These are phyloP conservation scores for Metopolophium dirhodum DNA, from an alignment of 1,140 invertebrate species.

Conservation along the genomic window DNA sequence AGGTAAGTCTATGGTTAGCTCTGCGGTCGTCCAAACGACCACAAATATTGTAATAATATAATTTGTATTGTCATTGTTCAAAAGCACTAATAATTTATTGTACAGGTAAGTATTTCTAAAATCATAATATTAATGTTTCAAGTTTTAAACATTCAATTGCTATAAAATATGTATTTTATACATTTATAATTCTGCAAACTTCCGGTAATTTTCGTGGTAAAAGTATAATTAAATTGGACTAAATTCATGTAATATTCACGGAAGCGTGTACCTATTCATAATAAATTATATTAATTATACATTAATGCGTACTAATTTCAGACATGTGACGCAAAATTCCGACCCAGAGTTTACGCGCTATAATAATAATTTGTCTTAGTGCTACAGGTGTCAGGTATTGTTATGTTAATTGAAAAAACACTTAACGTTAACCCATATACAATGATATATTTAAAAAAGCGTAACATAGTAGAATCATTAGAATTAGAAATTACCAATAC, in stretches of 20 bases:
- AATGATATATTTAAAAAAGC: too few relatives aligned
- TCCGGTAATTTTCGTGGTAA: background rate
- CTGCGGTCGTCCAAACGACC: background rate
- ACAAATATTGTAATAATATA: background rate
- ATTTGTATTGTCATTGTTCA: background rate
- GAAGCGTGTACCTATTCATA: background rate
- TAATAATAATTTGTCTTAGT: too few relatives aligned
- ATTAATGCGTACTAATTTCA: too few relatives aligned
- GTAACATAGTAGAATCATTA: too few relatives aligned
- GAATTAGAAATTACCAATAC: too few relatives aligned
- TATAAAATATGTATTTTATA: background rate
- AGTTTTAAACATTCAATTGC: background rate
- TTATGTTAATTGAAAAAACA: too few relatives aligned
- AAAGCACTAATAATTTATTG: background rate
- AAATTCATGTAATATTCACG: background rate
- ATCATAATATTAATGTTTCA: background rate
- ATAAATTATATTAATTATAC: too few relatives aligned
- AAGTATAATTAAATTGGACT: background rate
- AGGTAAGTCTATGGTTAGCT: background rate
- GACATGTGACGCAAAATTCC: too few relatives aligned
- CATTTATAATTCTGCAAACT: background rate
- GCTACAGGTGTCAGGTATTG: too few relatives aligned
- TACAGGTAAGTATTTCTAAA: background rate
- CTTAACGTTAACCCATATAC: too few relatives aligned
- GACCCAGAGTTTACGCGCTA: too few relatives aligned